phyloP scores from a whole-genome alignment of 2,888 invertebrate species.

The Protonemura montana region DNA sequence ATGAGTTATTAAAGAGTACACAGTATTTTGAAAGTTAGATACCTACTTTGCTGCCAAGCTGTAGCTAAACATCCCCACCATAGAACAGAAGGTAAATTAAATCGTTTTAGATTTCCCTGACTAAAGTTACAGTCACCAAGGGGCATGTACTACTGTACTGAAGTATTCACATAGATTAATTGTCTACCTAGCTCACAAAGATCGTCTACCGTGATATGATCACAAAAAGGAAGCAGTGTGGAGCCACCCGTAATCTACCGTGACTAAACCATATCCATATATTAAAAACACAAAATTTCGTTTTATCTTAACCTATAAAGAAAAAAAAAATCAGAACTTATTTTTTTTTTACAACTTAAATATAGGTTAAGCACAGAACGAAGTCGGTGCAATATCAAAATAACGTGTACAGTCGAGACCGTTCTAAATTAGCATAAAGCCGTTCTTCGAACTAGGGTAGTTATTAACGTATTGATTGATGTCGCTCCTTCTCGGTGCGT shows the following conservation, averaged over 20 bases:
- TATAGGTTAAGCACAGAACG: conserved; percentile 5
- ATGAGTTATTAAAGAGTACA: too few relatives aligned
- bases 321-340: neutral
- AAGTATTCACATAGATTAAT: neutral
- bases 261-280: neutral
- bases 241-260: neutral
- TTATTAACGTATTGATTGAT: conserved; percentile 31
- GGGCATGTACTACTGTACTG: conserved; percentile 12
- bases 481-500: neutral
- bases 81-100: too few relatives aligned
- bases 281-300: neutral
- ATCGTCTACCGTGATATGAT: neutral
- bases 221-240: neutral
- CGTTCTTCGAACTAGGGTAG: conserved; percentile 16
- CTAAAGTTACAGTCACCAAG: neutral
- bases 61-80: too few relatives aligned
- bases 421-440: conserved; percentile 23
- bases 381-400: neutral
- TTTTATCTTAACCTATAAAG: neutral
- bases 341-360: neutral
- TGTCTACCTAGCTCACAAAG: neutral
- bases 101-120: neutral
- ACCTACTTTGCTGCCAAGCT: too few relatives aligned
- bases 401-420: neutral
- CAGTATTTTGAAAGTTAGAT: too few relatives aligned